Conservation (phyloP, 2,113 vertebrate species). For the Anarhynchus alexandrinus region DNA sequence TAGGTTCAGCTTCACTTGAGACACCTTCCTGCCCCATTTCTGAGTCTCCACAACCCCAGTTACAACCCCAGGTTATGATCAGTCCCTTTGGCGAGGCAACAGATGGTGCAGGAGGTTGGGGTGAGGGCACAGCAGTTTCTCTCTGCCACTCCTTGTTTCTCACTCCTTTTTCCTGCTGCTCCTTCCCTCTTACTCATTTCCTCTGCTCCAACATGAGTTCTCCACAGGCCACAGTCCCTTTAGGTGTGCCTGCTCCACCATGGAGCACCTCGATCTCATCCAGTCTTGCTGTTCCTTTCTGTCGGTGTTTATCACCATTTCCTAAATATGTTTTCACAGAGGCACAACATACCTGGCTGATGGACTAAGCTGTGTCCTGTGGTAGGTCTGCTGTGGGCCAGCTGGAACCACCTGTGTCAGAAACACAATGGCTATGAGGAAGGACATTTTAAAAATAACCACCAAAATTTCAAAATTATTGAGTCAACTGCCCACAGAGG, state of each 20-base stretch:
- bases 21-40: neutral
- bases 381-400: neutral
- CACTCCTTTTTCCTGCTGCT: neutral
- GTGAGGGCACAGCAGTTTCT: neutral
- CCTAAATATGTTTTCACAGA: neutral
- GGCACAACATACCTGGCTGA: neutral
- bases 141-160: neutral
- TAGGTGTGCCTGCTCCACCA: neutral
- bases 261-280: neutral
- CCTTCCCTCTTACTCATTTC: neutral
- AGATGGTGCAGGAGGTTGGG: fast-evolving
- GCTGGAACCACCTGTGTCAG: neutral
- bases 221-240: neutral
- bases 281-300: neutral
- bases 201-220: neutral
- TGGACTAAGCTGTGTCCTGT: neutral
- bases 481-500: neutral
- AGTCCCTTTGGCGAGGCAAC: fast-evolving
- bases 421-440: neutral
- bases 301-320: neutral
- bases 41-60: neutral
- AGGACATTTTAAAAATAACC: neutral
- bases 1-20: neutral
- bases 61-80: neutral
- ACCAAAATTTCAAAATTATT: neutral